Evolutionary conservation across 1,140 invertebrate genomes (phyloP), one percentile per base, ranked within the genome.

Genomic region (Caenorhabditis inopinata): DNA sequence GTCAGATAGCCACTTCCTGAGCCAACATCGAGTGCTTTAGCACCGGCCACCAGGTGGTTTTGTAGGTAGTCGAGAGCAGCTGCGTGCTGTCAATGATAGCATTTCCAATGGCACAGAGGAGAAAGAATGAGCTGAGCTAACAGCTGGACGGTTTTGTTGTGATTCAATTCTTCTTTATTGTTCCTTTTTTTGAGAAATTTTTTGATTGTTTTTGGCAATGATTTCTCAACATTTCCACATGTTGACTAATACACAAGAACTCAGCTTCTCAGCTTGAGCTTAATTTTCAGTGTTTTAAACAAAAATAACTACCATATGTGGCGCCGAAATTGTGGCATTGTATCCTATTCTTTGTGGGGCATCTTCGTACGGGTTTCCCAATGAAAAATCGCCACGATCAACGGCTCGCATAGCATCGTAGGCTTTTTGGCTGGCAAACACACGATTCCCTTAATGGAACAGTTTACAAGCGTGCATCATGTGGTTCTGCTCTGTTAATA

Each of bases 1-100:
- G 95, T 97, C 14, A 98, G 91, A 89, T 97, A 97, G 5, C 96
- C 96, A 87, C 94, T 96, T 21, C 96, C 96, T 83, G 94, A 97
- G 11, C 96, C 96, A 78, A 98, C 94, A 91, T 98, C 96, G 53
- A 98, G 90, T 18, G 94, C 95, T 88, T 90, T 92, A 42, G 92
- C 92, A 51, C 95, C 94, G 79, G 85, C 92, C 48, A 91, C 90
- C 48, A 98, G 89, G 85, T 96, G 93, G 83, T 94, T 93, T 85
- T 93, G 92, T 78, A 98, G 90, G 58, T 93, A 90, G 91, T 98
- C 95, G 84, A 98, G 90, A 53, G 95, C 96, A 91, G 96, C 93
- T 14, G 95, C 96, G 91, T 98, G 96, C 93, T 90, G 82, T 68
- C 58, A 68, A 68, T 68, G 58, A 68, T 38, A 68, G 32, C 53